Evolutionary conservation across 2,888 invertebrate species (phyloP).

Genomic region (Idaea aversata): DNA sequence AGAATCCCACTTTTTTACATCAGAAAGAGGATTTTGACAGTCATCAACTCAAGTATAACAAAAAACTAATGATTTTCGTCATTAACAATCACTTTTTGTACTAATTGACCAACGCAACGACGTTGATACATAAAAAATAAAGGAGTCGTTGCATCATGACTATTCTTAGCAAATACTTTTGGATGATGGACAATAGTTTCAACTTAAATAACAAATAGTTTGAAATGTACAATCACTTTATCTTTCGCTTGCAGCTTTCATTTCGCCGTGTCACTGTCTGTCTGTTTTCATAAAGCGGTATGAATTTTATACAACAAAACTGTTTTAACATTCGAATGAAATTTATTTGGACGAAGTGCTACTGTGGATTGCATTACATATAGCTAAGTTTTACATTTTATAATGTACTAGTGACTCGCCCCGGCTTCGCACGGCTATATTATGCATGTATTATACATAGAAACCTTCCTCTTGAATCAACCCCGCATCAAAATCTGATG

Average conservation of each 20-base stretch:
- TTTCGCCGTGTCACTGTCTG: neutral
- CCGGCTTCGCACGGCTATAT: no score
- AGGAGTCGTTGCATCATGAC: neutral
- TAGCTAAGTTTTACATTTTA: no score
- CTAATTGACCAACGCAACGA: neutral
- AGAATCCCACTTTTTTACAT: neutral
- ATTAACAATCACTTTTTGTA: neutral
- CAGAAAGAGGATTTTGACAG: neutral
- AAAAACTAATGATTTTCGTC: neutral
- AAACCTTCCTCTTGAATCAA: no score
- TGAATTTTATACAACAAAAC: neutral
- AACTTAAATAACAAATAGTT: neutral
- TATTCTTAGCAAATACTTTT: neutral
- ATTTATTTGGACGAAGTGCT: no score
- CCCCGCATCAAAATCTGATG: no score
- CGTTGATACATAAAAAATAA: neutral
- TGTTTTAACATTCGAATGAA: no score
- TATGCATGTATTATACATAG: no score
- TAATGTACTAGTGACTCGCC: no score
- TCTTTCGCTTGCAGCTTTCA: neutral
- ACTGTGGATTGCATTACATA: no score
- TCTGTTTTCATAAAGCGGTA: neutral
- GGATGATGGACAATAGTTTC: neutral
- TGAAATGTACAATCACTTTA: neutral
- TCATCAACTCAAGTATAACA: neutral